Conservation (phyloP, 1,140 invertebrate species). For the Apocrypta bakeri region DNA sequence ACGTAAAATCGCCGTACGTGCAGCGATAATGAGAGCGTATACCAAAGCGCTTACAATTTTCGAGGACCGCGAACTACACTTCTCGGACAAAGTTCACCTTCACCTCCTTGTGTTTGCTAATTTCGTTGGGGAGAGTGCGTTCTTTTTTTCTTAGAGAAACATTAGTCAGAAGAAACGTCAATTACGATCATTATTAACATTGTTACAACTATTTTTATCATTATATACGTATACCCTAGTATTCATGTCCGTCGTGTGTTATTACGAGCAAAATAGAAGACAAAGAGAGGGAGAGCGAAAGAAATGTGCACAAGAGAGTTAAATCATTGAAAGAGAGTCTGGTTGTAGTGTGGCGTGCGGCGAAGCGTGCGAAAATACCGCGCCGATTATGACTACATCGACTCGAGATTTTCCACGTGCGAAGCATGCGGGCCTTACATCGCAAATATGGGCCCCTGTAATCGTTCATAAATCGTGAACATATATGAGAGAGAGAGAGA, state of each 20-base stretch:
- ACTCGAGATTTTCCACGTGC: conserved; percentile 14
- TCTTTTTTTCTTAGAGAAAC: not conserved
- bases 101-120: conserved; percentile 43
- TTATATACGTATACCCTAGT: not conserved
- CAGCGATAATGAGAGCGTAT: conserved; percentile 63
- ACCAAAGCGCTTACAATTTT: conserved; percentile 56
- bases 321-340: conserved; percentile 29
- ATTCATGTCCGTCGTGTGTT: not conserved
- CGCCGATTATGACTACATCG: conserved; percentile 66
- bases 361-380: conserved; percentile 64
- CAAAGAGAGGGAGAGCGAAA: conserved; percentile 28
- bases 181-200: conserved; percentile 69
- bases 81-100: conserved; percentile 29
- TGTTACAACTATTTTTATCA: conserved; percentile 57
- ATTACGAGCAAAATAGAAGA: not conserved
- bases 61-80: conserved; percentile 51
- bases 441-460: conserved; percentile 33
- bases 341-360: conserved; percentile 39
- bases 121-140: conserved; percentile 7
- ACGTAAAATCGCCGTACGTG: conserved; percentile 59
- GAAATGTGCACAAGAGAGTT: conserved; percentile 27
- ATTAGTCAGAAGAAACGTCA: conserved; percentile 52
- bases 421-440: conserved; percentile 14
- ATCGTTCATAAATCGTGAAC: conserved; percentile 44
- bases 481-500: not conserved